Conservation (phyloP, 2,797 vertebrate genomes). For the Neostethus bicornis region DNA sequence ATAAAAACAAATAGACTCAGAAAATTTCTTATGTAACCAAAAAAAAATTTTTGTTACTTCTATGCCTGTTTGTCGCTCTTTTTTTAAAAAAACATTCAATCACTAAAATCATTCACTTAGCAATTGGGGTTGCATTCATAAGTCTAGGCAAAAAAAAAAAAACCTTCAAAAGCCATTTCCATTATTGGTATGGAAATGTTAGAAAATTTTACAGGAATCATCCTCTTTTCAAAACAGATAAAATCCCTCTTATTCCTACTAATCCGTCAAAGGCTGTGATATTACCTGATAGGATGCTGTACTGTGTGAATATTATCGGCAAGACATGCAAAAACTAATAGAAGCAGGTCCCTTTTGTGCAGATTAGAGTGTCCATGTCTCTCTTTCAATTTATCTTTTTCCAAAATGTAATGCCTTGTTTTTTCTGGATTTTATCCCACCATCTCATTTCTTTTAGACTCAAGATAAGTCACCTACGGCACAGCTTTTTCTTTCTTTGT, state of each 20-base stretch:
- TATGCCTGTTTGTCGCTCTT: constrained; percentile 28
- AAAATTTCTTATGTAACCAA: constrained; percentile 14
- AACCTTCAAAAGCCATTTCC: constrained; percentile 73
- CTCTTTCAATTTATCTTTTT: constrained; percentile 56
- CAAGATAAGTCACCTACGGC: constrained; percentile 23
- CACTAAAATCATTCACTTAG: constrained; percentile 42
- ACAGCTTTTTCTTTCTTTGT: constrained; percentile 8
- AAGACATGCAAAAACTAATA: constrained; percentile 74
- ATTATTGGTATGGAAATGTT: constrained; percentile 74
- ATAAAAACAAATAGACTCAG: constrained; percentile 11
- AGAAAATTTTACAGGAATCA: constrained; percentile 76
- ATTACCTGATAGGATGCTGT: constrained; percentile 80
- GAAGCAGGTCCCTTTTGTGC: constrained; percentile 71
- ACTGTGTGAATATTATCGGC: constrained; percentile 76
- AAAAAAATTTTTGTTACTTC: constrained; percentile 6
- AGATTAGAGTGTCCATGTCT: constrained; percentile 69
- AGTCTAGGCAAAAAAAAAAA: constrained; percentile 41
- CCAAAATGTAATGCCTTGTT: constrained; percentile 48
- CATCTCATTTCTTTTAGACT: not conserved
- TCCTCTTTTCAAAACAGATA: constrained; percentile 72
- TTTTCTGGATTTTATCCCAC: constrained; percentile 25
- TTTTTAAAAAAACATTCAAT: constrained; percentile 39
- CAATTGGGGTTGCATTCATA: constrained; percentile 52
- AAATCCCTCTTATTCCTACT: constrained; percentile 76
- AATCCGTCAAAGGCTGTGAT: constrained; percentile 82